Evolutionary conservation across 1,140 invertebrate species (phyloP), one percentile per base, ranked within the genome.

Genomic region (Aporrectodea caliginosa): DNA sequence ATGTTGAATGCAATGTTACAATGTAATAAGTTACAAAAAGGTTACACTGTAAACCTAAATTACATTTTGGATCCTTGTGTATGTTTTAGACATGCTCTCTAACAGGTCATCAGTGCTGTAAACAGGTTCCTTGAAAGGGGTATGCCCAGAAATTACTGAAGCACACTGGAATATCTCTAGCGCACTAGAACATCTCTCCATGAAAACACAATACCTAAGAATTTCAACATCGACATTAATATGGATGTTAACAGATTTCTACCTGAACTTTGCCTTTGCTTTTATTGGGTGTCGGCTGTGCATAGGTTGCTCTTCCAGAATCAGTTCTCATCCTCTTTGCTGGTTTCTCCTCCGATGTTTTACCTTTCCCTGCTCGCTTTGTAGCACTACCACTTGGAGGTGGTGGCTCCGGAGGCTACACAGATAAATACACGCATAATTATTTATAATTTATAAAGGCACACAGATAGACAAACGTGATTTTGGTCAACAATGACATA

Each of bases 291-390:
- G 29, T 69, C 22, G 35, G 78, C 58, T 68, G 70, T 33, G 34
- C 35, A 16, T 80, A 71, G 12, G 82, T 81, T 0, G 84, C 83
- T 78, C 86, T 86, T 12, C 85, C 85, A 70, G 74, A 83, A 16
- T 80, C 79, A 69, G 85, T 84, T 79, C 87, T 88, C 31, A 89
- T 86, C 81, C 88, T 89, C 81, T 89, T 89, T 69, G 81, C 86
- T 0, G 86, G 84, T 75, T 84, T 85, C 6, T 87, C 85, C 29
- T 88, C 87, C n/a, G 78, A 70, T 16, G 68, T 68, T 22, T 82
- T 82, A 31, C 79, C 83, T 84, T 87, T 88, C 16, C 85, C 85
- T 2, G 31, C 35, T 78, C 87, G 80, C 81, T 89, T 89, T 0
- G 83, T 80, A 75, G 78, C 78, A 58, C 82, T n/a, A n/a, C n/a